phyloP scores from a whole-genome alignment of 2,113 vertebrate genomes.

The Neogale vison region DNA sequence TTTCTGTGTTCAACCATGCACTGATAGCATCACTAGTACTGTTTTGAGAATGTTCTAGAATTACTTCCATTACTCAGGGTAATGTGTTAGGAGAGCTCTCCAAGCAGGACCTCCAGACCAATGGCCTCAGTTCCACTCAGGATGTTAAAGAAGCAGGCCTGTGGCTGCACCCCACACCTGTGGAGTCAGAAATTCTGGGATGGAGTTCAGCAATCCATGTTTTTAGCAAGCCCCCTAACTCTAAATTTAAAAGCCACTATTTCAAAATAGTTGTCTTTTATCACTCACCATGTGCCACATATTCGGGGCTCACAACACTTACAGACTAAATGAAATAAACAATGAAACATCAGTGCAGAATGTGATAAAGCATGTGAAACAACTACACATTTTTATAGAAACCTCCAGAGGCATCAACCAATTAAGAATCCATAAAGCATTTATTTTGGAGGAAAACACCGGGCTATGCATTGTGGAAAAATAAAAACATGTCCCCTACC shows the following conservation, averaged over 20 bases:
- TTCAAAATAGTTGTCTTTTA: neutral
- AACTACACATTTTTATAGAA: neutral
- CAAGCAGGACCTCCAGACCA: neutral
- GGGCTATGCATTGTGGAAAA: neutral
- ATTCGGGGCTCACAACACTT: neutral
- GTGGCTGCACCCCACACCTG: neutral
- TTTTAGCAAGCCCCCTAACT: neutral
- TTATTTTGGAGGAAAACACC: neutral
- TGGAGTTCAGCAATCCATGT: neutral
- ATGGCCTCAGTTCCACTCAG: neutral
- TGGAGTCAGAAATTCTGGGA: neutral
- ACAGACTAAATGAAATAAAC: neutral
- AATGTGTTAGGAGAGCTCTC: neutral
- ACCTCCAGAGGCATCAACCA: neutral
- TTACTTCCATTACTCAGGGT: neutral
- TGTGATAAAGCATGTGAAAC: neutral
- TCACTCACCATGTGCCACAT: neutral
- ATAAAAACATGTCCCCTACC: neutral
- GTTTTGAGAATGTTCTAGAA: neutral
- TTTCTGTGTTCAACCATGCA: neutral
- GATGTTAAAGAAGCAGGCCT: neutral
- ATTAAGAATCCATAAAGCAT: neutral
- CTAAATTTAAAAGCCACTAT: neutral
- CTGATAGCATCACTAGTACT: neutral
- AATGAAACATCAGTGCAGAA: neutral